These are phyloP conservation scores for Ectemnius continuus DNA, from an alignment of 2,888 invertebrate species.

Conservation along the genomic window DNA sequence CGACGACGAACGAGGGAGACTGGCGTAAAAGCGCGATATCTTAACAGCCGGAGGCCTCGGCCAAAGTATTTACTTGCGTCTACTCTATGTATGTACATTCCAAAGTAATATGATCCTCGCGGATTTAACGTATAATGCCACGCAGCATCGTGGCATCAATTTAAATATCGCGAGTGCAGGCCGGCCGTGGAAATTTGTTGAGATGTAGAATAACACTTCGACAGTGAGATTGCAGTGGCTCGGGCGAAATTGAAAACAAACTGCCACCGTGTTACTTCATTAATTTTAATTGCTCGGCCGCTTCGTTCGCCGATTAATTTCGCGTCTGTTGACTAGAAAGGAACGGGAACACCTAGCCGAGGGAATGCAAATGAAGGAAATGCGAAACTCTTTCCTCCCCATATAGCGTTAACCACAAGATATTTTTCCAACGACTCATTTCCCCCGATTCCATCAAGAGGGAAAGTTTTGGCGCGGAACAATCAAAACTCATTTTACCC, in stretches of 20 bases:
- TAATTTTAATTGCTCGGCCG: slow-evolving; percentile 57
- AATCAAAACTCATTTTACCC: no score
- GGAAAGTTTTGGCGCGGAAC: no score
- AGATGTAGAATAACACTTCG: neutral
- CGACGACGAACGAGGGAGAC: slow-evolving; percentile 25
- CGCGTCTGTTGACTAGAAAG: slow-evolving; percentile 27
- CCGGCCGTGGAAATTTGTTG: neutral
- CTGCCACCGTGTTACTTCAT: slow-evolving; percentile 47
- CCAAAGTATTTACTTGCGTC: neutral
- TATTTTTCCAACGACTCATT: neutral
- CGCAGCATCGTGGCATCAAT: neutral
- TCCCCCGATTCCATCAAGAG: neutral
- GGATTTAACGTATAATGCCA: no score
- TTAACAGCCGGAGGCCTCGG: slow-evolving; percentile 29
- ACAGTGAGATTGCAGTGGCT: neutral
- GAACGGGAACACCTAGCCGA: slow-evolving; percentile 21
- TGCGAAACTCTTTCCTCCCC: no score
- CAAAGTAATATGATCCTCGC: neutral
- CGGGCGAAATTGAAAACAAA: slow-evolving; percentile 37
- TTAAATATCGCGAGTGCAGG: neutral
- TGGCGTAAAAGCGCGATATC: slow-evolving; percentile 61
- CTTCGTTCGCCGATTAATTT: slow-evolving; percentile 43
- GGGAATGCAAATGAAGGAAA: neutral
- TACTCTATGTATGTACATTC: slow-evolving; percentile 5
- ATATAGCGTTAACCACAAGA: neutral